These are phyloP conservation scores for Peromyscus polionotus DNA, from an alignment of 2,113 vertebrate genomes.

Conservation along the genomic window DNA sequence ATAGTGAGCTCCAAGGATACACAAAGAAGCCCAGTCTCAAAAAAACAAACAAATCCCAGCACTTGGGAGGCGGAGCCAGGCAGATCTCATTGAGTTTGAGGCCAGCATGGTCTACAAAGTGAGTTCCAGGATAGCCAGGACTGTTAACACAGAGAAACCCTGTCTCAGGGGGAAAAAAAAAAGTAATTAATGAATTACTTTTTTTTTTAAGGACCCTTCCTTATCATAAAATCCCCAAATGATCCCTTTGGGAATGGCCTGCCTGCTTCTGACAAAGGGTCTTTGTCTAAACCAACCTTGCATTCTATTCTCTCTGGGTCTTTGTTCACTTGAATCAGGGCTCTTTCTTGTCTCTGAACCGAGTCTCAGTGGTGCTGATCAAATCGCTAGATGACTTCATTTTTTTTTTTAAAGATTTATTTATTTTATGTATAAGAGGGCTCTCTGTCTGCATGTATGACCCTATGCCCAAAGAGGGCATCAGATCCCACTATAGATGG, in stretches of 20 bases:
- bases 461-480: not conserved
- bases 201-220: not conserved
- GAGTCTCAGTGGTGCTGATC: not conserved
- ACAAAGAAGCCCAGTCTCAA: not conserved
- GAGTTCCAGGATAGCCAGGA: not conserved
- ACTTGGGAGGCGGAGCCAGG: too few species aligned
- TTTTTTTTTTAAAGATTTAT: too few species aligned
- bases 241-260: not conserved
- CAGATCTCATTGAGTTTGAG: too few species aligned
- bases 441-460: not conserved
- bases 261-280: not conserved
- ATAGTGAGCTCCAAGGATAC: not conserved
- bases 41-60: not conserved
- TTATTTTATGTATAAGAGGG: not conserved
- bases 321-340: not conserved
- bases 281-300: not conserved
- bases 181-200: not conserved
- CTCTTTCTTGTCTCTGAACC: not conserved
- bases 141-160: not conserved
- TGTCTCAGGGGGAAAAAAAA: not conserved
- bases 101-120: not conserved
- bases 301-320: not conserved
- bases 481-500: not conserved
- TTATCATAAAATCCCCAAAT: not conserved
- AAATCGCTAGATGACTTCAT: not conserved